Evolutionary conservation across 2,113 vertebrate species (phyloP).

Genomic region (Elanoides forficatus): DNA sequence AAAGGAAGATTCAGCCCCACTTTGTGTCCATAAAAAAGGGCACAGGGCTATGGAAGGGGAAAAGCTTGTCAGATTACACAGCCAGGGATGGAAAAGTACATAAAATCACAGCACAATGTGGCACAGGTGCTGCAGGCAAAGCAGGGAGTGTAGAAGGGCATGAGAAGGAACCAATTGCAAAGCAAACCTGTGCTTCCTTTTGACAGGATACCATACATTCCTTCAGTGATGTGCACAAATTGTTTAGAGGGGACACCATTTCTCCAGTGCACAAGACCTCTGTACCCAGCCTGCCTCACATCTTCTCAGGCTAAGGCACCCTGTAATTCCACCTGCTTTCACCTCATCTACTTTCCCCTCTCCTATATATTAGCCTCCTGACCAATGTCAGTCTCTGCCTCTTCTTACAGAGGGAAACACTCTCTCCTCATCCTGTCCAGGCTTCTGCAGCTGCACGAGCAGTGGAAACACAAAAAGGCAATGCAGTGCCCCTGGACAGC

Average conservation of each 20-base stretch:
- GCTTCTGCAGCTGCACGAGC: background rate
- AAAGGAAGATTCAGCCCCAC: background rate
- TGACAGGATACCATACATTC: background rate
- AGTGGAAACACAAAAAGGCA: background rate
- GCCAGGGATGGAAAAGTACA: background rate
- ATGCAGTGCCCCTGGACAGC: background rate
- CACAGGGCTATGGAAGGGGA: background rate
- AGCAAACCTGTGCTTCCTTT: background rate
- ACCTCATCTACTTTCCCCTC: background rate
- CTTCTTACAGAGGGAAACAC: background rate
- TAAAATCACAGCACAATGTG: background rate
- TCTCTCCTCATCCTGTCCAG: background rate
- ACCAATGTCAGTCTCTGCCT: background rate
- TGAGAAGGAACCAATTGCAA: background rate
- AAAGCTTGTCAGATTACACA: background rate
- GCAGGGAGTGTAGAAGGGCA: background rate
- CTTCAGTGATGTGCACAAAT: rapidly evolving
- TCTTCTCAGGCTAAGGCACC: background rate
- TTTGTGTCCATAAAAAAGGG: background rate
- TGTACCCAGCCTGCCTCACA: background rate
- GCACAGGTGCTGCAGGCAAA: background rate
- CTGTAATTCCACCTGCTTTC: background rate
- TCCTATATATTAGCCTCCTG: background rate
- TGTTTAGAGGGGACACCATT: background rate
- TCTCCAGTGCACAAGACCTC: background rate